Evolutionary conservation across 92 coral and sea anemone genomes (phyloP).

Genomic region (Paragorgia papillata): DNA sequence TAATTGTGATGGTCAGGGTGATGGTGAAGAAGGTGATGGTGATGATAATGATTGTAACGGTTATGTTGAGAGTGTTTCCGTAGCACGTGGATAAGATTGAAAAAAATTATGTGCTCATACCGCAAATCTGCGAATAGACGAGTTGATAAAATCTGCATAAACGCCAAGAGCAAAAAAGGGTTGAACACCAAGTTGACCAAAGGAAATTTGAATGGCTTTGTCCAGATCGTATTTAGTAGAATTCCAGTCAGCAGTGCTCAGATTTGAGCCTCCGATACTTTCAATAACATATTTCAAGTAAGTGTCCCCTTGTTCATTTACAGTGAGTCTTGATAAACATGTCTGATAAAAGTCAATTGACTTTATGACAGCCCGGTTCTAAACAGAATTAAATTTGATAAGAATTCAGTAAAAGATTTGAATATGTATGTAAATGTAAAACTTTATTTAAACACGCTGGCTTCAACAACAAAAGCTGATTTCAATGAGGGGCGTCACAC

Average conservation of each 20-base stretch:
- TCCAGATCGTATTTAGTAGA: slow-evolving; percentile 31
- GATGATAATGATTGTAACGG: no score
- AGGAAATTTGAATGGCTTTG: slow-evolving; percentile 4
- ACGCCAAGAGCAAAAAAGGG: slow-evolving; percentile 15
- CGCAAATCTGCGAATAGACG: slow-evolving; percentile 17
- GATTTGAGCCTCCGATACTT: slow-evolving; percentile 27
- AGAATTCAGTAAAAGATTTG: no score
- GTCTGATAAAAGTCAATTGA: slow-evolving; percentile 35
- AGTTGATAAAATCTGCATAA: slow-evolving; percentile 26
- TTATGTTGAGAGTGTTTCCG: no score
- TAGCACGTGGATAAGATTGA: not conserved
- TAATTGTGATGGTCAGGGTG: not conserved
- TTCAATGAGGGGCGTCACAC: no score
- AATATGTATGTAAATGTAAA: no score
- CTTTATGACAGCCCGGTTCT: slow-evolving; percentile 32
- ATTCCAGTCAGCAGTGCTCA: slow-evolving; percentile 23
- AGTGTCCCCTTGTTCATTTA: slow-evolving; percentile 22
- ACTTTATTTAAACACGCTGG: no score
- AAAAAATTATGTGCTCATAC: slow-evolving; percentile 3
- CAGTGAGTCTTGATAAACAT: slow-evolving; percentile 9
- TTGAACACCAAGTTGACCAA: slow-evolving; percentile 19
- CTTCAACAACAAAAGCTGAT: no score
- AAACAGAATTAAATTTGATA: not conserved
- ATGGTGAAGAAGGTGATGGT: not conserved
- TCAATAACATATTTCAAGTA: slow-evolving; percentile 21